Evolutionary conservation across 35 echinoderm and acorn worm genomes (phyloP), one percentile per base, ranked within the genome.

Genomic region (Acanthaster planci): DNA sequence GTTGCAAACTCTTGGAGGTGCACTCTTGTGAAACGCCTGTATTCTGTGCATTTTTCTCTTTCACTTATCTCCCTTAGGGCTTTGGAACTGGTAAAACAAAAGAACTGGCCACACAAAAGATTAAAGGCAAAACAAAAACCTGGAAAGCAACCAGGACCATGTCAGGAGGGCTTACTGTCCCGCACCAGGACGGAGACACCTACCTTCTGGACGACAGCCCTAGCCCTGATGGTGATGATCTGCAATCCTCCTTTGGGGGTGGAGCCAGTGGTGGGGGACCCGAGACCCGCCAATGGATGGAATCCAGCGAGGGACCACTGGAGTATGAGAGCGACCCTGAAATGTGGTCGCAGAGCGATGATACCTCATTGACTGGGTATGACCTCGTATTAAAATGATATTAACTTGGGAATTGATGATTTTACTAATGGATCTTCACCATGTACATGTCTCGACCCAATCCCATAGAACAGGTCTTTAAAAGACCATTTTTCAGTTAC

Each of bases 271-370:
- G 29, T 22, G 77, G 17, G 8, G 16, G 42, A 18, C 81, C 21
- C 12, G 52, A 53, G 38, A 58, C 81, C 0, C 81, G 56, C 30
- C 53, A 58, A 35, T 93, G 92, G 92, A 76, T 93, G 54, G 92
- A 89, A 14, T 86, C 92, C 5, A 87, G 87, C 56, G 92, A 90
- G 21, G 72, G 80, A 30, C 80, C 82, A 5, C 16, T 89, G 32
- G 86, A 85, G 31, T 93, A 86, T 84, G 85, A 89, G 31, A 85
- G 87, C 40, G 92, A 93, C 39, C 67, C 82, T 51, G 92, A 94
- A 30, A 85, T 85, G 47, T 94, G 92, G 87, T 94, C 92, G 4
- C 92, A 94, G 87, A 94, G 92, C 67, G 92, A 93, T 86, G 92
- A 94, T 38, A 90, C 84, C 23, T 94, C 92, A 36, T 51, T 90